Evolutionary conservation across 2,113 vertebrate genomes (phyloP).

Genomic region (Brienomyrus longianalis): DNA sequence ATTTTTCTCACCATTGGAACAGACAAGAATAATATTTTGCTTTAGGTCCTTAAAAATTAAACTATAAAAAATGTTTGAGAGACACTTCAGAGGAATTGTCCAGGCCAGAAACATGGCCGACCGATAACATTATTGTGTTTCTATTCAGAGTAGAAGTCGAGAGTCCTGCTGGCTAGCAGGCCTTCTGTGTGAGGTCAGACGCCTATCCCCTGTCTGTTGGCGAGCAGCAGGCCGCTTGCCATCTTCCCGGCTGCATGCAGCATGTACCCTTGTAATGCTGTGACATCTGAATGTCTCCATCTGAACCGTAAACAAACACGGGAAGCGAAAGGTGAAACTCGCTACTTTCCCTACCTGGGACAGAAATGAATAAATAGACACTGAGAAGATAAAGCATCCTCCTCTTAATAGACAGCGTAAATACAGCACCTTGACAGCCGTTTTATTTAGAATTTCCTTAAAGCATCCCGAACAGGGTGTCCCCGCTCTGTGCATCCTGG

Average conservation of each 20-base stretch:
- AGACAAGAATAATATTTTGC: background rate
- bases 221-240: background rate
- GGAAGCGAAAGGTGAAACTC: background rate
- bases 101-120: background rate
- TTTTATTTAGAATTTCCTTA: background rate
- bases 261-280: background rate
- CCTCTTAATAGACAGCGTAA: background rate
- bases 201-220: background rate
- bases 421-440: background rate
- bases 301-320: background rate
- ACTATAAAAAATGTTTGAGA: background rate
- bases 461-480: background rate
- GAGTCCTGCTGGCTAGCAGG: background rate
- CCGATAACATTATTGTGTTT: background rate
- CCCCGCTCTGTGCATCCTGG: background rate
- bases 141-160: too few species aligned
- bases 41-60: background rate
- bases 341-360: background rate
- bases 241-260: background rate
- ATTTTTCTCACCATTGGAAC: background rate
- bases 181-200: background rate
- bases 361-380: background rate
- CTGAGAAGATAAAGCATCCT: background rate
- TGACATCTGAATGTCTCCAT: background rate
- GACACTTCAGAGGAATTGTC: background rate